A percentile compares a stretch with the other conserved stretches of the same genome.
Evolutionary conservation across 2,797 vertebrate species (phyloP).

Genomic region (Moxostoma hubbsi): DNA sequence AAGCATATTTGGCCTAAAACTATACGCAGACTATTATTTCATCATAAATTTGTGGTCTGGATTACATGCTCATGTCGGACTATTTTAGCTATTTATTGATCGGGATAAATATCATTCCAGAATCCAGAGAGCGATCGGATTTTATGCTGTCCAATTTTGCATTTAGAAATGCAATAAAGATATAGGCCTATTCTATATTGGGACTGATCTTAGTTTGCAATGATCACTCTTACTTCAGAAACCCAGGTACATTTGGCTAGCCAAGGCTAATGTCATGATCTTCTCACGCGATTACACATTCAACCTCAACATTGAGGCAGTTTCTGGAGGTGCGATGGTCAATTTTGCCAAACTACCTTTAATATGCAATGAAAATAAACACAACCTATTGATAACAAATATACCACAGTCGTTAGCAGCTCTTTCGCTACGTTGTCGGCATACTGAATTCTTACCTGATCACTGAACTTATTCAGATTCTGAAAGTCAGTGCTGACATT

Average conservation of each 20-base stretch:
- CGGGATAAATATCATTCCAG: too few species aligned
- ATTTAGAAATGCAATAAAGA: not conserved
- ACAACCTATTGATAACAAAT: not conserved
- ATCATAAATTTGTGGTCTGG: not conserved
- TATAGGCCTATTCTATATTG: too few species aligned
- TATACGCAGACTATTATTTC: not conserved
- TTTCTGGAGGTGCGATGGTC: not conserved
- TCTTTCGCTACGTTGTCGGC: too few species aligned
- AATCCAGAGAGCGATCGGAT: too few species aligned
- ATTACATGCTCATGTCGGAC: too few species aligned
- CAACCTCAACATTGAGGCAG: not conserved
- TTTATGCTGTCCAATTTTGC: not conserved
- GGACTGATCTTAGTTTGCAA: not conserved
- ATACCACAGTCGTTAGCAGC: not conserved
- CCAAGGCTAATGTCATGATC: not conserved
- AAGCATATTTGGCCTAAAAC: too few species aligned
- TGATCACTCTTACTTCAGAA: not conserved
- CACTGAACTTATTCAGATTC: conserved; percentile 86
- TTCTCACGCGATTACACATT: conserved; percentile 10
- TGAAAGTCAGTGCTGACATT: conserved; percentile 84
- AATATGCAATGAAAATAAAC: not conserved
- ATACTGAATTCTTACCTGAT: conserved; percentile 77
- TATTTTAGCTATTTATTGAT: too few species aligned
- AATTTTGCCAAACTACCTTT: not conserved
- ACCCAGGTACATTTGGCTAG: not conserved